Evolutionary conservation across 2,888 invertebrate genomes (phyloP).

Genomic region (Malacosoma neustria): DNA sequence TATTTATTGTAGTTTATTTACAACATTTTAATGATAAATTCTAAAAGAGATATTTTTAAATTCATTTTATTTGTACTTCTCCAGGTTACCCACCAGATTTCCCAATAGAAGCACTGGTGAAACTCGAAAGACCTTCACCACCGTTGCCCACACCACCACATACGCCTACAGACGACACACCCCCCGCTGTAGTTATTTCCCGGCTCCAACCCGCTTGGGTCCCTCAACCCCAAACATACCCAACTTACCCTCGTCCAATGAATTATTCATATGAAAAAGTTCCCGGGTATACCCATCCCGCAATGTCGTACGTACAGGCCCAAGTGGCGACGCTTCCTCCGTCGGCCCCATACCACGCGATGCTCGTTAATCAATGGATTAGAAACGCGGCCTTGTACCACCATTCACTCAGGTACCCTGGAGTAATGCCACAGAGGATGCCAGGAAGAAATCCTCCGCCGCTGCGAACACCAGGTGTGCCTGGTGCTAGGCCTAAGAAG

Average conservation of each 20-base stretch:
- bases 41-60: constrained; percentile 4
- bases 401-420: constrained; percentile 66
- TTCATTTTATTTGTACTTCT: too few relatives aligned
- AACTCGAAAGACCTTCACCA: constrained; percentile 75
- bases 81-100: constrained; percentile 76
- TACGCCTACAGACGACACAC: constrained; percentile 79
- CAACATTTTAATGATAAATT: too few relatives aligned
- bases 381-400: constrained; percentile 82
- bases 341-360: constrained; percentile 70
- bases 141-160: constrained; percentile 83
- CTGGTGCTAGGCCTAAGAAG: constrained; percentile 80
- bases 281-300: constrained; percentile 45
- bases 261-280: constrained; percentile 58
- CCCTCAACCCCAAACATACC: constrained; percentile 43
- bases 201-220: constrained; percentile 54
- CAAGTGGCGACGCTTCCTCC: constrained; percentile 63
- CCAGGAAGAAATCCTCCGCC: constrained; percentile 71
- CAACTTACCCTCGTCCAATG: constrained; percentile 52
- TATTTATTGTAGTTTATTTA: too few relatives aligned
- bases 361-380: constrained; percentile 84
- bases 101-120: constrained; percentile 73
- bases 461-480: constrained; percentile 70
- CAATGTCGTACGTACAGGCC: constrained; percentile 62
- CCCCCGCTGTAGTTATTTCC: constrained; percentile 61
- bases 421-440: constrained; percentile 63